Evolutionary conservation across 2,113 vertebrate genomes (phyloP).

Genomic region (Leucopsar rothschildi): DNA sequence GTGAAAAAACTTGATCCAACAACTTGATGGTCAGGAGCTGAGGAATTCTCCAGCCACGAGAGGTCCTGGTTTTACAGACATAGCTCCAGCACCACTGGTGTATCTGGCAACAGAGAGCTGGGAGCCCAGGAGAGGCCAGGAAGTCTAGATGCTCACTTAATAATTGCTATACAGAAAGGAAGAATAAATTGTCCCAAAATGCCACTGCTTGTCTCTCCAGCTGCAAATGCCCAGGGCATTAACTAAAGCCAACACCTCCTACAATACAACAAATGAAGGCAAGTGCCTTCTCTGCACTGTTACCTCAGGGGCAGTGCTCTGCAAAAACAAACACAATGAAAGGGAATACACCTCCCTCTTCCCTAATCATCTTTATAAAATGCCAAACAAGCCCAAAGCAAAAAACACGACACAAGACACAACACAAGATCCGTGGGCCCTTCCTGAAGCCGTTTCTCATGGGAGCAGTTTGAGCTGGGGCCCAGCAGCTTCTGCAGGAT

Average conservation of each 20-base stretch:
- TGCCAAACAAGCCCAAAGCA: background rate
- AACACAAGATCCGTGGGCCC: accelerated
- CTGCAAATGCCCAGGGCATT: background rate
- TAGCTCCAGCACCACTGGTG: background rate
- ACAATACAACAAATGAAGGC: background rate
- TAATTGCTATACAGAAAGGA: background rate
- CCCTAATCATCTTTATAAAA: background rate
- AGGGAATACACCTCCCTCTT: background rate
- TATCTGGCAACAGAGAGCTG: background rate
- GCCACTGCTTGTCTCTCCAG: background rate
- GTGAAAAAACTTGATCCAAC: background rate
- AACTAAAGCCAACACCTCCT: background rate
- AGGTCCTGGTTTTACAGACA: background rate
- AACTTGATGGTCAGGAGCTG: background rate
- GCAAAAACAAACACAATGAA: background rate
- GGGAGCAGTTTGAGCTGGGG: accelerated
- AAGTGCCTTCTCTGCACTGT: background rate
- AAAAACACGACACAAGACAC: background rate
- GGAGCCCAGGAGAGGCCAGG: background rate
- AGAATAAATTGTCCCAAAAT: background rate
- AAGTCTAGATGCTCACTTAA: background rate
- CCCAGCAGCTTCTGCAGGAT: accelerated
- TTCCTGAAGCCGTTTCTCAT: background rate
- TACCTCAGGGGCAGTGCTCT: background rate
- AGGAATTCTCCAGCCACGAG: background rate